phyloP scores from a whole-genome alignment of 2,888 invertebrate species.

The Drosophila nr. perissopoda region DNA sequence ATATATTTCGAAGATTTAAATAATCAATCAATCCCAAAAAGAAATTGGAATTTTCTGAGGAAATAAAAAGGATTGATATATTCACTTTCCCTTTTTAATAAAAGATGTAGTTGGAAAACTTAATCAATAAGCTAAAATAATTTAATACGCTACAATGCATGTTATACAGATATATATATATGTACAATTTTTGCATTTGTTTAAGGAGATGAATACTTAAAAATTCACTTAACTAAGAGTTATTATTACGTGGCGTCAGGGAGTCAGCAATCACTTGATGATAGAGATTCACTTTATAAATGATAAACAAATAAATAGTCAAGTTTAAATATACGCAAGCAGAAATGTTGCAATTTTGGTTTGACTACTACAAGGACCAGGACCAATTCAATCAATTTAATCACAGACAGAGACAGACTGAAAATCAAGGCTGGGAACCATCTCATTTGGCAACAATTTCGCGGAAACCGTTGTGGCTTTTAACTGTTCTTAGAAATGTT shows the following conservation, averaged over 20 bases:
- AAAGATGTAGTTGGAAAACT: not conserved
- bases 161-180: too few species aligned
- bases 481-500: not conserved
- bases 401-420: conserved; percentile 4
- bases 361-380: not conserved
- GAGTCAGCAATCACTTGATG: not conserved
- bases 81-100: not conserved
- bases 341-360: conserved; percentile 22
- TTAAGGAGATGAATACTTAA: conserved; percentile 11
- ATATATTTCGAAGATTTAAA: not conserved
- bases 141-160: not conserved
- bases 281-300: conserved; percentile 37
- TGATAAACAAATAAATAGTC: conserved; percentile 55
- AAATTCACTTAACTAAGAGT: conserved; percentile 27
- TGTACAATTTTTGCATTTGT: not conserved
- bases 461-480: conserved; percentile 5
- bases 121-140: not conserved
- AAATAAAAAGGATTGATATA: not conserved
- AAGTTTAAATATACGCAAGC: conserved; percentile 31
- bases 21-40: not conserved
- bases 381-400: conserved; percentile 18
- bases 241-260: conserved; percentile 11
- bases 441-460: conserved; percentile 5
- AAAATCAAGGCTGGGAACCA: not conserved
- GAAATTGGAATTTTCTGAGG: not conserved